Evolutionary conservation across 2,888 invertebrate genomes (phyloP).

Genomic region (Caenorhabditis doughertyi): DNA sequence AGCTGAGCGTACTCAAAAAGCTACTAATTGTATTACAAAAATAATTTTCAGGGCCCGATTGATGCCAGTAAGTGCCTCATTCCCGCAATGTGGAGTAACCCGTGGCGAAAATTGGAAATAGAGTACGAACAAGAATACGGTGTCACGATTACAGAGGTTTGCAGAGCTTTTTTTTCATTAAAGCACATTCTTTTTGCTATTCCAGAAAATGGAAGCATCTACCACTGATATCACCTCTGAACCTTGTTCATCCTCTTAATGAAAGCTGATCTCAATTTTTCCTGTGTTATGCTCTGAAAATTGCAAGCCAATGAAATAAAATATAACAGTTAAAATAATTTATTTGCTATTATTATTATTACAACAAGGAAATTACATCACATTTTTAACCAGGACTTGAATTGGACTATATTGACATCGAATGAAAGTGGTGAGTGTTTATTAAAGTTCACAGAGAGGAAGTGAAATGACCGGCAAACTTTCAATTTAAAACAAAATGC

Average conservation of each 20-base stretch:
- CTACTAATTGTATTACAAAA: not conserved
- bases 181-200: conserved; percentile 3
- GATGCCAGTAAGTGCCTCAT: conserved; percentile 39
- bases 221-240: not conserved
- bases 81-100: conserved; percentile 53
- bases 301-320: no score
- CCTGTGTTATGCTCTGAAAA: no score
- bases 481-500: no score
- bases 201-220: conserved; percentile 23
- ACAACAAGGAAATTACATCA: no score
- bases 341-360: no score
- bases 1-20: not conserved
- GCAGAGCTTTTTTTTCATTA: not conserved
- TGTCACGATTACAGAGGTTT: conserved; percentile 23
- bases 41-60: conserved; percentile 18
- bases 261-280: no score
- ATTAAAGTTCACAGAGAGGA: no score
- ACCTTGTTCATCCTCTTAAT: not conserved
- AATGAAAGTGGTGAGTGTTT: no score
- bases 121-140: conserved; percentile 55
- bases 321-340: no score
- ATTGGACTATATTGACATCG: no score
- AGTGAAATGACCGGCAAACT: no score
- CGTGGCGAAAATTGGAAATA: conserved; percentile 45
- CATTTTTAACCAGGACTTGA: no score